Evolutionary conservation across 2,797 vertebrate species (phyloP), one percentile per base, ranked within the genome.

Genomic region (Scarus forsteni): DNA sequence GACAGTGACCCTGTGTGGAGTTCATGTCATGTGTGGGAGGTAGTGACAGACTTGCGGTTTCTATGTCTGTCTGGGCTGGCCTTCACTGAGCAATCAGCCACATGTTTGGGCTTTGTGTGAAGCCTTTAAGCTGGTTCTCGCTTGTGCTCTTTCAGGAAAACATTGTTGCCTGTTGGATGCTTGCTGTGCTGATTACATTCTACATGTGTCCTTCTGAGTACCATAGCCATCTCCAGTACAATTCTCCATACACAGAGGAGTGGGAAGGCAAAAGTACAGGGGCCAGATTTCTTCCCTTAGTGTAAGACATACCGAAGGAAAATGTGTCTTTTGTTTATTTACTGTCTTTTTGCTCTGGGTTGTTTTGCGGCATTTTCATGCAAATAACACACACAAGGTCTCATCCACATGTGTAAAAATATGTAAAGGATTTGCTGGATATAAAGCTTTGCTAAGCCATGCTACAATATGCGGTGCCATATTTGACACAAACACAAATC

Each of bases 61-160:
- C 60, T 81, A 77, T 67, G 86, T 91, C 86, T 90, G 88, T 92
- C 86, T 89, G 76, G 79, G 84, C 89, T 66, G 85, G 73, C 53
- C 70, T 72, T 57, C 65, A 15, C 74, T 88, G 84, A 92, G 89
- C 86, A 82, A 75, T 84, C 71, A 8, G 64, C 90, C 91, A 92
- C 87, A 88, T 92, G 92, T 90, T 89, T 87, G 69, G 84, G 78
- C 81, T 90, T 86, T 80, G 87, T 83, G 79, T 65, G 83, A 66
- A 80, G 79, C 75, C 73, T 80, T 74, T 77, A 63, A 87, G 80
- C 77, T 73, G 50, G 51, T 63, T 87, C 89, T 87, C 83, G 81
- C 78, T 84, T 51, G 85, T 87, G 81, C 81, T 84, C 85, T 82
- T 77, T 7, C 59, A 68, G 59, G 73, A 66, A 72, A 85, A 76